These are phyloP conservation scores for Nothocercus nigrocapillus DNA, from an alignment of 2,113 vertebrate genomes.

Conservation along the genomic window DNA sequence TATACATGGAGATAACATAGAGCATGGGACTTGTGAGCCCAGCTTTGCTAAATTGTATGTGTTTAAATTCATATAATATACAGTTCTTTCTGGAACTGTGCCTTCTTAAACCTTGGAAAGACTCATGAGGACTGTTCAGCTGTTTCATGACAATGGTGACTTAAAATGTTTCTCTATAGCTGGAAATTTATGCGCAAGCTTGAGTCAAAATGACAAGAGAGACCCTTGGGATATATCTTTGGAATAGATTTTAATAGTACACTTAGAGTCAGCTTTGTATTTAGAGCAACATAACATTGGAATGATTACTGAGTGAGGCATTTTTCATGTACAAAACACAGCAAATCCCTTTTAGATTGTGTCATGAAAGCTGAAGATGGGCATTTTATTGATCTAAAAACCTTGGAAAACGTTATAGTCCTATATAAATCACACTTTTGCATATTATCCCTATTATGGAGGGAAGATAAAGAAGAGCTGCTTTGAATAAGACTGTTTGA, in stretches of 20 bases:
- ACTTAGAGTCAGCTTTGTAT: slow-evolving; percentile 32
- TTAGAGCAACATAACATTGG: slow-evolving; percentile 24
- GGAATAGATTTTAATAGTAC: slow-evolving; percentile 44
- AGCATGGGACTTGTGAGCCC: not conserved
- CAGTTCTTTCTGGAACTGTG: not conserved
- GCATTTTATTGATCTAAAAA: slow-evolving; percentile 22
- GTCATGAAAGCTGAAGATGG: not conserved
- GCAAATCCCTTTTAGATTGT: slow-evolving; percentile 32
- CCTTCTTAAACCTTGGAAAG: slow-evolving; percentile 20
- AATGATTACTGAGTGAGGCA: slow-evolving; percentile 31
- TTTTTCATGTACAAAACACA: slow-evolving; percentile 12
- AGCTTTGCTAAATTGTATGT: not conserved
- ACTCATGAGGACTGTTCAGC: slow-evolving; percentile 24
- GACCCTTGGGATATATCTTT: slow-evolving; percentile 7
- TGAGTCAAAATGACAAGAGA: slow-evolving; percentile 35
- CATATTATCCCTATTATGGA: not conserved
- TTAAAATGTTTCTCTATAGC: slow-evolving; percentile 22
- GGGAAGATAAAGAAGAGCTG: not conserved
- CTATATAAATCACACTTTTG: slow-evolving; percentile 13
- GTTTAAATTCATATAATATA: not conserved
- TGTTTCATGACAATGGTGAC: slow-evolving; percentile 25
- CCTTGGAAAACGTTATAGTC: not conserved
- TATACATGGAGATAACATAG: not conserved
- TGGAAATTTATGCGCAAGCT: slow-evolving; percentile 50
- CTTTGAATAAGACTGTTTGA: not conserved